Evolutionary conservation across 2,113 vertebrate species (phyloP).

Genomic region (Glaucomys volans): DNA sequence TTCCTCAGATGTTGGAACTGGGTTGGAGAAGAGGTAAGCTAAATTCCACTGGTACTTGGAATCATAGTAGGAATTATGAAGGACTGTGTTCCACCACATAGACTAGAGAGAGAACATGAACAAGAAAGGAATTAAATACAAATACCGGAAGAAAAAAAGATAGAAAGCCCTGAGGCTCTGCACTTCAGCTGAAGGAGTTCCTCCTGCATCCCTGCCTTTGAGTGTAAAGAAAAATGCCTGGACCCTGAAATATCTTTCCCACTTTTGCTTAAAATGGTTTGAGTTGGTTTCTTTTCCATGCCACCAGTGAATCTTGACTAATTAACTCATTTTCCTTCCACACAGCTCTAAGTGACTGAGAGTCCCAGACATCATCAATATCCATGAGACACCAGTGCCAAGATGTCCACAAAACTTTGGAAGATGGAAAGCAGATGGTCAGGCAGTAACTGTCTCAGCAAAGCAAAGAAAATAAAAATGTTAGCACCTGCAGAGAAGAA

Average conservation of each 20-base stretch:
- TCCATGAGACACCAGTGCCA: neutral
- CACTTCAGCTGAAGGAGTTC: neutral
- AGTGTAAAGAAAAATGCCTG: neutral
- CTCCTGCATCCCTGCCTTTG: neutral
- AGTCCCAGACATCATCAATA: neutral
- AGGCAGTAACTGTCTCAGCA: neutral
- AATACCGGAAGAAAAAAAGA: neutral
- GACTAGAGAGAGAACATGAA: neutral
- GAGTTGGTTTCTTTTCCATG: constrained; percentile 8
- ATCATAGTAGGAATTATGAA: neutral
- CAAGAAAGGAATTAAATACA: neutral
- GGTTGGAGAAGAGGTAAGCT: neutral
- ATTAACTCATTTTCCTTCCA: constrained; percentile 23
- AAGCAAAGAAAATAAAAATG: neutral
- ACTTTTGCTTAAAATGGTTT: neutral
- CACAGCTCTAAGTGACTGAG: neutral
- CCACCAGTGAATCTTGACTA: neutral
- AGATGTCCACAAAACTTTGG: constrained; percentile 11
- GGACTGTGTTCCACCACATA: neutral
- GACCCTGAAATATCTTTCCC: neutral
- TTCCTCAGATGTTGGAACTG: constrained; percentile 24
- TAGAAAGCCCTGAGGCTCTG: neutral
- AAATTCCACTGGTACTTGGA: neutral
- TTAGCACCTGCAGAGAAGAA: neutral
- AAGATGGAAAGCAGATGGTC: constrained; percentile 18